phyloP scores from a whole-genome alignment of 2,113 vertebrate species.

The Ellobius talpinus region DNA sequence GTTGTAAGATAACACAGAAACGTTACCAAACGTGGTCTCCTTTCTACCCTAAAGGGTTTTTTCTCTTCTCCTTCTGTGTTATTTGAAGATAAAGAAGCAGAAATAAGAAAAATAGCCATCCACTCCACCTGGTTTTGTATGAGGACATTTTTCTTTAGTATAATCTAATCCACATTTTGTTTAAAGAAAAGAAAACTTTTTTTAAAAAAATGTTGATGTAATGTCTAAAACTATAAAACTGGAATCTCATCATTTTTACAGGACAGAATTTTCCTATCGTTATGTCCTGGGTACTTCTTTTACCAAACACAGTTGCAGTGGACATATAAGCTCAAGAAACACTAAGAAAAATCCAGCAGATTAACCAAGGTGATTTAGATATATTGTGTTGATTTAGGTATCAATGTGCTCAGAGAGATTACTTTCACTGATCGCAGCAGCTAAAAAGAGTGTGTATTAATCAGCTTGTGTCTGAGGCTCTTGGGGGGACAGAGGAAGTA shows the following conservation, averaged over 20 bases:
- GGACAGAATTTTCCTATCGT: constrained; percentile 65
- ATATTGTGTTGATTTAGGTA: constrained; percentile 81
- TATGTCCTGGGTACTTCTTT: constrained; percentile 67
- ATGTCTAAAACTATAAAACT: constrained; percentile 20
- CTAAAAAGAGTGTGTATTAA: constrained; percentile 77
- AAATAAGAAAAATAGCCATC: background rate
- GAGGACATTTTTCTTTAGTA: background rate
- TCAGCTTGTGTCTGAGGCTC: constrained; percentile 79
- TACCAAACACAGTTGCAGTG: constrained; percentile 52
- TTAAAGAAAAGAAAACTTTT: background rate
- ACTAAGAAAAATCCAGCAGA: constrained; percentile 75
- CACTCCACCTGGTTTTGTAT: background rate
- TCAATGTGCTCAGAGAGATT: constrained; percentile 71
- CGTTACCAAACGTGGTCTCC: background rate
- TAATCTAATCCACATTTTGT: background rate
- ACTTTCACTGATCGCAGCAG: constrained; percentile 77
- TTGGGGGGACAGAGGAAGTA: constrained; percentile 59
- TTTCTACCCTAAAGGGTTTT: background rate
- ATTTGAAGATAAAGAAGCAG: constrained; percentile 3
- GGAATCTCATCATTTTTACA: constrained; percentile 50
- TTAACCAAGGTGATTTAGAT: constrained; percentile 83
- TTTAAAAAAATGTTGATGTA: constrained; percentile 57
- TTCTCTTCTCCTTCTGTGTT: background rate
- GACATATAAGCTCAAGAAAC: constrained; percentile 65
- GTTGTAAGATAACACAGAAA: constrained; percentile 18